Evolutionary conservation across 2,113 vertebrate species (phyloP).

Genomic region (Ariopsis seemanni): DNA sequence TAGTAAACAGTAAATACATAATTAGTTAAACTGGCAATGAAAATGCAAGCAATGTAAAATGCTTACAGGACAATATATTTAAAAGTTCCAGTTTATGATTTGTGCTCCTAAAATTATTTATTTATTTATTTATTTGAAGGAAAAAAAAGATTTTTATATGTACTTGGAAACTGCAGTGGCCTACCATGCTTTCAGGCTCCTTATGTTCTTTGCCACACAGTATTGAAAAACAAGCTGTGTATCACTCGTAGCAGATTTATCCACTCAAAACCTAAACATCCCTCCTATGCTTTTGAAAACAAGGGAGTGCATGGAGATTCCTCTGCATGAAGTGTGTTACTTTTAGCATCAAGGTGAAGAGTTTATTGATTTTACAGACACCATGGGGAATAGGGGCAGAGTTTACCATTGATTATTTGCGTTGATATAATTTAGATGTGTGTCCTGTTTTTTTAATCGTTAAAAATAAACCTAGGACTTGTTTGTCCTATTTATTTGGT

Average conservation of each 20-base stretch:
- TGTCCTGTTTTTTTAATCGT: slow-evolving; percentile 52
- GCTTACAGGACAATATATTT: not conserved
- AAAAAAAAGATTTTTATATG: not conserved
- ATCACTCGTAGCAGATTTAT: not conserved
- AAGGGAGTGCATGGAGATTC: not conserved
- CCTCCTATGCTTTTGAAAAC: slow-evolving; percentile 4
- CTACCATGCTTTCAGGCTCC: not conserved
- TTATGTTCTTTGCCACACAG: not conserved
- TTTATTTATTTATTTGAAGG: not conserved
- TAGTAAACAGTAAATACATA: not conserved
- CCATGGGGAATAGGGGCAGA: slow-evolving; percentile 50
- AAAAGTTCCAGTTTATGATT: not conserved
- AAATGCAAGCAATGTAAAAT: not conserved
- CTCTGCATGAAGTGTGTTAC: slow-evolving; percentile 57
- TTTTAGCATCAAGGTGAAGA: slow-evolving; percentile 67
- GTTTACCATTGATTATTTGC: slow-evolving; percentile 64
- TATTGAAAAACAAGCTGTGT: not conserved
- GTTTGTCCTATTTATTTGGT: slow-evolving; percentile 47
- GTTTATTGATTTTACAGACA: slow-evolving; percentile 69
- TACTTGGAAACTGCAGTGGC: not conserved
- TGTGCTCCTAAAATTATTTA: not conserved
- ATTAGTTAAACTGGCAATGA: not conserved
- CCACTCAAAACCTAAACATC: not conserved
- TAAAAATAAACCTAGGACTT: slow-evolving; percentile 62
- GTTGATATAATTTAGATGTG: slow-evolving; percentile 60